Base-by-base conservation (phyloP, 2,888 invertebrate species). In the Drosophila leonis region DNA sequence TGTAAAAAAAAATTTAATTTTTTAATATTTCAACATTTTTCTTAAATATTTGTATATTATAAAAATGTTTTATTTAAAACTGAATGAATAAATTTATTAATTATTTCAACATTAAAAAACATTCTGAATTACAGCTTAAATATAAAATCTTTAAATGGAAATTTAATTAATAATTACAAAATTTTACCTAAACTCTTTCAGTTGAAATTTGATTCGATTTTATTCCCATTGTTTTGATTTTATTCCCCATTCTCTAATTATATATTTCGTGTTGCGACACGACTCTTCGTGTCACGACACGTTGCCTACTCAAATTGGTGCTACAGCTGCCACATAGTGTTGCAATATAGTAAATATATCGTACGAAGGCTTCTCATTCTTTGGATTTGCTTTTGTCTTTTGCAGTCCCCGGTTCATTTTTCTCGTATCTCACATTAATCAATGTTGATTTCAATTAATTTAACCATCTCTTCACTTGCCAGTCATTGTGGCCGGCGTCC, bases 391-490 rank as follows among this genome's bases (percentile, higher is more conserved):
- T 67, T 63, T 63, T 72, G 74, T 71, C 76, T 75, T 66, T 70
- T 51, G 63, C 31, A 48, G 48, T 15, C 63, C 46, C 29, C 72
- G 65, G 71, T 80, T 80, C 74, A 80, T 82, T 80, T 76, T 82
- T 82, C 72, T 76, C 70, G 76, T 75, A 83, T 90, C 90, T 84
- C 90, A 90, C 86, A 86, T 86, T 86, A 86, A 90, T 86, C 90
- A 90, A 86, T 90, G 90, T 90, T 89, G 89, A 89, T 90, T 86
- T 86, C 90, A 86, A 86, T 86, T 86, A 86, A 86, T 86, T 86
- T 86, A 86, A 83, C 90, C 90, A 89, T 83, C 87, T 90, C 90
- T 88, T 90, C 86, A 80, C 77, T 88, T 72, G 83, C 86, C 85
- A 71, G 85, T 82, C 85, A 74, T 73, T 69, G 81, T 65, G 75